Evolutionary conservation across 2,113 vertebrate species (phyloP), one percentile per base, ranked within the genome.

Genomic region (Narcine bancroftii): DNA sequence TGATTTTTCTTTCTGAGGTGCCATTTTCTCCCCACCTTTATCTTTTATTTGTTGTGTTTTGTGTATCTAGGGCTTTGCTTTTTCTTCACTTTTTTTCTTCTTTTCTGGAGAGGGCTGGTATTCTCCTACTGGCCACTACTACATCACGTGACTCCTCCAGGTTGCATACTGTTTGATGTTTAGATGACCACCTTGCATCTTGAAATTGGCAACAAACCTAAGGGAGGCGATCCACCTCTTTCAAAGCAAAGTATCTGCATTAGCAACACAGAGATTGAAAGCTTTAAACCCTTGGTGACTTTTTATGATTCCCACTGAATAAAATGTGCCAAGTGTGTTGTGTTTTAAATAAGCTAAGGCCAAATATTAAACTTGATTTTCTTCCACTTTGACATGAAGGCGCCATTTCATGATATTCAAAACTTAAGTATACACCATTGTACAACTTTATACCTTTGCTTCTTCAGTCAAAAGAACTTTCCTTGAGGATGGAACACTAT

Each of bases 341-440:
- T 69, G 42, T 7, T 91, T n/a, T 42, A 91, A 91, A 9, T 91
- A 69, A 91, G 42, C 89, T 91, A 91, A 91, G 71, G 89, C 24
- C 9, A 91, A 89, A 29, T 71, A 45, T 91, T 91, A 45, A 69
- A 63, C 39, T 47, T 47, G 65, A 10, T 91, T 69, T 71, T 36
- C 7, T 91, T 91, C 47, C 24, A 71, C 47, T 91, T 91, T 71
- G 24, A 36, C 11, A 21, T 45, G 65, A 69, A 91, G 71, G 89
- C 65, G 42, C 42, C 45, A 11, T 91, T 42, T 69, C 42, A 69
- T 29, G 21, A 65, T 7, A 29, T 42, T 91, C 3, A 69, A 91
- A 91, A 45, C 89, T 69, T 19, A 36, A 87, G 60, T 87, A 15
- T 87, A 56, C 33, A 87, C 17, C 15, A 36, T 87, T 69, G 89